Conservation (phyloP, 2,113 vertebrate species). For the Periophthalmus modestus region DNA sequence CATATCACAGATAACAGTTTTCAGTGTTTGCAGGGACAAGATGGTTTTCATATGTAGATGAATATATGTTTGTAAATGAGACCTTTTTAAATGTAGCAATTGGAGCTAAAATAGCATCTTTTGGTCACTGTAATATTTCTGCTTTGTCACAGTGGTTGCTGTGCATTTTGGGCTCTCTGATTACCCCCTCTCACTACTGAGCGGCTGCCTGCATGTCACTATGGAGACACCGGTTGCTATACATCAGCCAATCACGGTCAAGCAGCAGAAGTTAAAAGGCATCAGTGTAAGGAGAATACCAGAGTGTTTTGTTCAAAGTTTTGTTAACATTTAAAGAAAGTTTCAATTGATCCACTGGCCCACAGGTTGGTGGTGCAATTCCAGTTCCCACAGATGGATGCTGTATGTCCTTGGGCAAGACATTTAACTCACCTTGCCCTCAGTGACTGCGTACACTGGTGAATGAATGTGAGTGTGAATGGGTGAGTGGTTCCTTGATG, state of each 20-base stretch:
- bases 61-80: constrained; percentile 7
- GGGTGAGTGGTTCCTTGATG: no score
- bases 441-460: no score
- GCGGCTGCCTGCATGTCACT: constrained; percentile 61
- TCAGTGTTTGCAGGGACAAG: constrained; percentile 23
- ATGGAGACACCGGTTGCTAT: constrained; percentile 70
- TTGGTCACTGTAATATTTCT: constrained; percentile 22
- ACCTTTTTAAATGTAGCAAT: background rate
- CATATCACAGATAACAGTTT: constrained; percentile 57
- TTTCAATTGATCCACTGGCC: background rate
- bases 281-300: constrained; percentile 16
- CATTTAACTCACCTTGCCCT: no score
- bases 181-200: constrained; percentile 34
- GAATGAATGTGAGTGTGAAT: no score
- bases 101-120: constrained; percentile 6
- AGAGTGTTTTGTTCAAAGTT: background rate
- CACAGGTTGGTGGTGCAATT: no score
- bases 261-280: constrained; percentile 36
- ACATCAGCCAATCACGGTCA: constrained; percentile 59
- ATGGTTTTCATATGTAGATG: background rate
- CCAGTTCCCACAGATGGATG: no score
- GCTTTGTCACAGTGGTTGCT: constrained; percentile 28
- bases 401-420: no score
- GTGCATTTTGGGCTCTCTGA: constrained; percentile 39
- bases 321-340: background rate